A percentile compares a stretch with the other conserved stretches of the same genome.
phyloP scores from a whole-genome alignment of 2,797 vertebrate genomes.

The Danio jaintianensis region DNA sequence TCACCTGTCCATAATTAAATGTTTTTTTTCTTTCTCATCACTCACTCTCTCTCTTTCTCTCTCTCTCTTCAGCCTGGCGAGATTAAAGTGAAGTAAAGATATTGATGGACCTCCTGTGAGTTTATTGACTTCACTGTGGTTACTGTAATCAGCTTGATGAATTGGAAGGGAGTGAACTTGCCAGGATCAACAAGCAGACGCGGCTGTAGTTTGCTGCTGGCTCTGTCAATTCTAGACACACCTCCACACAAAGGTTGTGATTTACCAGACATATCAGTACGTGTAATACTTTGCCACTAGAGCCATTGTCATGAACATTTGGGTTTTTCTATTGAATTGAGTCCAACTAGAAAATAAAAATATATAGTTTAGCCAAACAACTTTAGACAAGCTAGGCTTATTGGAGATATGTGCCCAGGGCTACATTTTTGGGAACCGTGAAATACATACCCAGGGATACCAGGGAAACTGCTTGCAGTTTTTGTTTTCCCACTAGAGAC shows the following conservation, averaged over 20 bases:
- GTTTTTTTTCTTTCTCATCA: conserved; percentile 24
- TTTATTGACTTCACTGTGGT: conserved; percentile 58
- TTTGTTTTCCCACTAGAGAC: too few relatives aligned
- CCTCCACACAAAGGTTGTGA: conserved; percentile 19
- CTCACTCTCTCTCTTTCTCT: conserved; percentile 37
- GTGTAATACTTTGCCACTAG: not conserved
- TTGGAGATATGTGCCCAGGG: too few relatives aligned
- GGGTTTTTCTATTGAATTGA: not conserved
- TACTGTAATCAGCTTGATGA: conserved; percentile 61
- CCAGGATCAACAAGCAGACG: conserved; percentile 23
- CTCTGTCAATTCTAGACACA: conserved; percentile 3
- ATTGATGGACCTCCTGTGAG: conserved; percentile 56
- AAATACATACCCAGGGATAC: too few relatives aligned
- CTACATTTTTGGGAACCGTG: too few relatives aligned
- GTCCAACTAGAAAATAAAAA: not conserved
- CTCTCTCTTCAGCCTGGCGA: conserved; percentile 11
- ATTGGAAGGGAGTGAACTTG: conserved; percentile 44
- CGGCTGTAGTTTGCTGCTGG: conserved; percentile 21
- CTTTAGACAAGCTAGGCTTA: not conserved
- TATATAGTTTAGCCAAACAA: not conserved
- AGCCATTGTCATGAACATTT: not conserved
- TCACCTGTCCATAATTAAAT: conserved; percentile 5
- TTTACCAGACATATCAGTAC: not conserved
- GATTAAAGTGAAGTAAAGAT: conserved; percentile 57
- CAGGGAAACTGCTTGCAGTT: too few relatives aligned